These are phyloP conservation scores for Andrena minutula DNA, from an alignment of 2,888 invertebrate genomes.

Conservation along the genomic window DNA sequence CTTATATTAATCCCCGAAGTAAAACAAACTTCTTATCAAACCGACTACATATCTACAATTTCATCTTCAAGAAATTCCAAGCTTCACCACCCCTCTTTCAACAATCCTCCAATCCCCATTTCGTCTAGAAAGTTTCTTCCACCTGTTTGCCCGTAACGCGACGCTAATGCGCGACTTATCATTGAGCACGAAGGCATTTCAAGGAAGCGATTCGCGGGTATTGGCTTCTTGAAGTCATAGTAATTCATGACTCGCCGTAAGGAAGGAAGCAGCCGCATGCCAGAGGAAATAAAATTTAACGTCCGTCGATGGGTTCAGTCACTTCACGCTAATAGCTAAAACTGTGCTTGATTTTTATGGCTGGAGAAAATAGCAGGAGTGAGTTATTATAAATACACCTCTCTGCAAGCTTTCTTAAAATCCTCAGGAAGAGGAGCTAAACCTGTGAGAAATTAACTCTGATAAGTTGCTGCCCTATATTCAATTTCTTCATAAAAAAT, in stretches of 20 bases:
- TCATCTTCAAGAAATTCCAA: neutral
- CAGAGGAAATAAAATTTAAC: conserved; percentile 9
- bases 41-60: neutral
- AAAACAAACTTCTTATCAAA: neutral
- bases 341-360: neutral
- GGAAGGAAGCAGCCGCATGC: conserved; percentile 5
- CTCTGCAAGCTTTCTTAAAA: neutral
- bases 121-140: conserved; percentile 24
- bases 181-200: neutral
- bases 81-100: conserved; percentile 1
- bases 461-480: neutral
- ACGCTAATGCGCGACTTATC: neutral
- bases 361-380: neutral
- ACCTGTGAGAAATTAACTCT: neutral
- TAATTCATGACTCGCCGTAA: neutral
- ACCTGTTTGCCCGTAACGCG: neutral
- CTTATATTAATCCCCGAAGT: neutral
- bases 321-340: conserved; percentile 11
- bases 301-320: neutral
- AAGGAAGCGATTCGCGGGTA: neutral
- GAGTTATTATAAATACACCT: neutral
- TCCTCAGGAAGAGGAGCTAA: no score
- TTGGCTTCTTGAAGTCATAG: neutral
- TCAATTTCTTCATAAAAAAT: no score
- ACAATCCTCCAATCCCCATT: neutral